Percentiles rank a stretch among this genome's conserved stretches.
These are phyloP conservation scores for Spinibarbus caldwelli DNA, from an alignment of 2,797 vertebrate genomes.

Conservation along the genomic window DNA sequence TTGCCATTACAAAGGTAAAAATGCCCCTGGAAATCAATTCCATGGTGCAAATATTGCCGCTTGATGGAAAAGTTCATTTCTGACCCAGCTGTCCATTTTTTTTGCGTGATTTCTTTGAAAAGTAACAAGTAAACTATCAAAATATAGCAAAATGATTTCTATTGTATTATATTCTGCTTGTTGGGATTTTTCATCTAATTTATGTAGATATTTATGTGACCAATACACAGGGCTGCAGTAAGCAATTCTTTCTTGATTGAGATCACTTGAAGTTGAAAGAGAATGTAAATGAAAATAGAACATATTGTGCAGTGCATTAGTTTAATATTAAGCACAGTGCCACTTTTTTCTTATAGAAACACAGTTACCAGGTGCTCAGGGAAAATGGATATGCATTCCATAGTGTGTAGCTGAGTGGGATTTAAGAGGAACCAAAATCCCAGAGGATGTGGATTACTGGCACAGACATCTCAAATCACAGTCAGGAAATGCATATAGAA, in stretches of 20 bases:
- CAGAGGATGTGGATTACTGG: constrained; percentile 54
- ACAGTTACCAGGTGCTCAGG: constrained; percentile 14
- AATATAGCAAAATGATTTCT: background rate
- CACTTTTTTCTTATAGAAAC: background rate
- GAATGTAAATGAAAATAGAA: background rate
- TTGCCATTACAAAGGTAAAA: too few relatives aligned
- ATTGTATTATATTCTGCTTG: background rate
- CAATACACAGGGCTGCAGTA: background rate
- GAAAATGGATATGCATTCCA: constrained; percentile 31
- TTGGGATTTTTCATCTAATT: background rate
- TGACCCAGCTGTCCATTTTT: background rate
- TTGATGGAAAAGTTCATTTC: too few relatives aligned
- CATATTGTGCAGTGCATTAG: background rate
- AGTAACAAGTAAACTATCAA: background rate
- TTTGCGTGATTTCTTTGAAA: background rate
- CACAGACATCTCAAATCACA: constrained; percentile 25
- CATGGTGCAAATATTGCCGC: too few relatives aligned
- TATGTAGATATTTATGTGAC: background rate
- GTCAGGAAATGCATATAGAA: constrained; percentile 34
- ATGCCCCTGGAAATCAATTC: too few relatives aligned
- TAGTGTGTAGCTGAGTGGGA: constrained; percentile 36
- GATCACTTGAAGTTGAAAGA: background rate
- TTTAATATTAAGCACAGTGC: background rate
- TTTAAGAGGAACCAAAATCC: constrained; percentile 49
- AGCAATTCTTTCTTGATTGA: background rate